Conservation (phyloP, 2,797 vertebrate species). For the Coracias cyanogaster region DNA sequence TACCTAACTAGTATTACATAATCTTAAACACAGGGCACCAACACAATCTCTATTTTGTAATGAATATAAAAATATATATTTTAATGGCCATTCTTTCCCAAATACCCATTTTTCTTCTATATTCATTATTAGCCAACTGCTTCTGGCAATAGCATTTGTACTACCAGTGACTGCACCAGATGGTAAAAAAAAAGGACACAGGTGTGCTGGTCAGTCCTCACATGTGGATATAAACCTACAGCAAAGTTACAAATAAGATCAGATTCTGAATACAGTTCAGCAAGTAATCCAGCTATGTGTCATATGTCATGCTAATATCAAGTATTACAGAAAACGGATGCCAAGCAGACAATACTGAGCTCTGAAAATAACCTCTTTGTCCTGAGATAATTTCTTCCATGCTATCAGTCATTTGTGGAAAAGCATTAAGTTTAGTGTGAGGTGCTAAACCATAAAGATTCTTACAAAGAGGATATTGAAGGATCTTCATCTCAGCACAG, state of each 20-base stretch:
- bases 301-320: not conserved
- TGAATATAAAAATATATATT: not conserved
- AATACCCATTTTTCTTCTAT: not conserved
- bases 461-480: not conserved
- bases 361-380: conserved; percentile 19
- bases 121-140: not conserved
- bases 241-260: not conserved
- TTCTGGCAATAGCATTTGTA: not conserved
- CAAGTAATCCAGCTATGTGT: fast-evolving
- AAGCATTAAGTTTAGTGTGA: not conserved
- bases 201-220: not conserved
- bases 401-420: not conserved
- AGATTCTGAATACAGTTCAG: not conserved
- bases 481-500: not conserved
- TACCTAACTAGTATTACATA: not conserved
- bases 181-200: not conserved
- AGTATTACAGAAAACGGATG: not conserved
- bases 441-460: not conserved
- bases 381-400: not conserved
- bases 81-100: not conserved
- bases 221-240: not conserved
- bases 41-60: not conserved
- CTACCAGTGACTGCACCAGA: not conserved
- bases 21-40: not conserved
- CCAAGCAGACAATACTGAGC: not conserved